Evolutionary conservation across 2,888 invertebrate genomes (phyloP).

Genomic region (Hydriomena furcata): DNA sequence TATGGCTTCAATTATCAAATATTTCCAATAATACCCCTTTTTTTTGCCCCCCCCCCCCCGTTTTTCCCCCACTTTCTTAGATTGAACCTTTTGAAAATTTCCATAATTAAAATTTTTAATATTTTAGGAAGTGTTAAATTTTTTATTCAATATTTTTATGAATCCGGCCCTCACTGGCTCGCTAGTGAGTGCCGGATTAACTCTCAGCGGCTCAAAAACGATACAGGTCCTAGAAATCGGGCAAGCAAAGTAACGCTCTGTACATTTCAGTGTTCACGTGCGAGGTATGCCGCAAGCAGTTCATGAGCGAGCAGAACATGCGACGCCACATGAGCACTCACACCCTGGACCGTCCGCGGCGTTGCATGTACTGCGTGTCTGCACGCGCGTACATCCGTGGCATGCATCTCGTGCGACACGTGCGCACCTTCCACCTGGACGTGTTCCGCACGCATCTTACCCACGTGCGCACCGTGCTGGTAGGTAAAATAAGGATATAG

Average conservation of each 20-base stretch:
- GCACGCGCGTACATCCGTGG: slow-evolving; percentile 90
- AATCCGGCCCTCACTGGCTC: too few relatives aligned
- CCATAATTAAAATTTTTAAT: too few relatives aligned
- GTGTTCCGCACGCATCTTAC: slow-evolving; percentile 77
- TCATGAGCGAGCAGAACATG: slow-evolving; percentile 87
- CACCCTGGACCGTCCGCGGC: slow-evolving; percentile 88
- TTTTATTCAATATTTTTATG: too few relatives aligned
- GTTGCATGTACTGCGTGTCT: slow-evolving; percentile 88
- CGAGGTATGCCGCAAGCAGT: slow-evolving; percentile 85
- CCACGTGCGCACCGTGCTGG: slow-evolving; percentile 61
- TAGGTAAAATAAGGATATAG: slow-evolving; percentile 25
- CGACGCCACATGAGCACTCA: slow-evolving; percentile 89
- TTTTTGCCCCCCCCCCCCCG: too few relatives aligned
- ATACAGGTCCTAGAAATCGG: too few relatives aligned
- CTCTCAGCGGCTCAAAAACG: too few relatives aligned
- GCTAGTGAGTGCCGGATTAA: too few relatives aligned
- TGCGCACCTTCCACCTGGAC: slow-evolving; percentile 87
- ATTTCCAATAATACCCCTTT: too few relatives aligned
- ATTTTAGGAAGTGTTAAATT: too few relatives aligned
- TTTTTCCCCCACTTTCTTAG: too few relatives aligned
- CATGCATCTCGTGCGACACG: slow-evolving; percentile 90
- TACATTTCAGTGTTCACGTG: slow-evolving; percentile 53
- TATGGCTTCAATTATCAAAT: too few relatives aligned
- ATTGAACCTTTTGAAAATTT: too few relatives aligned
- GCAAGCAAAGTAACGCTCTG: neutral